phyloP scores from a whole-genome alignment of 2,113 vertebrate genomes.

The Panurus biarmicus region DNA sequence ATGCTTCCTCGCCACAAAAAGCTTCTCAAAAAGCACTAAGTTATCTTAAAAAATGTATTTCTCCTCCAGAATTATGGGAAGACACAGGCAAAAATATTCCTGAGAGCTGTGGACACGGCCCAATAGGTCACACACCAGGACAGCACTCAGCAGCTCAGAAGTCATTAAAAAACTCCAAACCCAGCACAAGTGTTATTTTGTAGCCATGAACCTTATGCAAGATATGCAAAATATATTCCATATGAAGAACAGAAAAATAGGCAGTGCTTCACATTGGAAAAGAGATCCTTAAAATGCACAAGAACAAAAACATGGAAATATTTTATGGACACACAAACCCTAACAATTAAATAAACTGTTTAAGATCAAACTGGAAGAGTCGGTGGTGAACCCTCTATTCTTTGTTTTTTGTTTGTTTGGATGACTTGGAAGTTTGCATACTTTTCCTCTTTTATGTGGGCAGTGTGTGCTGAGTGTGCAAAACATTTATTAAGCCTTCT shows the following conservation, averaged over 20 bases:
- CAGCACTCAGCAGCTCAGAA: not conserved
- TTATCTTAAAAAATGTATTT: not conserved
- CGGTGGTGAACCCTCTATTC: not conserved
- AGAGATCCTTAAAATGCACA: not conserved
- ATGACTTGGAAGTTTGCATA: not conserved
- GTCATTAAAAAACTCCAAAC: not conserved
- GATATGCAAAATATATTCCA: not conserved
- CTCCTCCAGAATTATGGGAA: not conserved
- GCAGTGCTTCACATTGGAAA: not conserved
- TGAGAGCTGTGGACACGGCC: not conserved
- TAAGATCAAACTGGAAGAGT: not conserved
- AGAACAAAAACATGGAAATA: not conserved
- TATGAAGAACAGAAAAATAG: not conserved
- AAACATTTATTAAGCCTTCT: conserved; percentile 7
- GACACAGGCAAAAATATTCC: not conserved
- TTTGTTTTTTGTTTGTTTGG: not conserved
- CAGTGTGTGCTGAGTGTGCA: conserved; percentile 6
- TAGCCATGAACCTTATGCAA: not conserved
- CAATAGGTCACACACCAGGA: not conserved
- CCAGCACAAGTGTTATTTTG: not conserved
- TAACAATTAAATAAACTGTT: not conserved
- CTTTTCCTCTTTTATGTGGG: not conserved
- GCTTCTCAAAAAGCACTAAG: not conserved
- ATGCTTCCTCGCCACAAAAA: not conserved
- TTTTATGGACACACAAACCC: not conserved